These are phyloP conservation scores for Trachops cirrhosus DNA, from an alignment of 2,797 vertebrate genomes.

Conservation along the genomic window DNA sequence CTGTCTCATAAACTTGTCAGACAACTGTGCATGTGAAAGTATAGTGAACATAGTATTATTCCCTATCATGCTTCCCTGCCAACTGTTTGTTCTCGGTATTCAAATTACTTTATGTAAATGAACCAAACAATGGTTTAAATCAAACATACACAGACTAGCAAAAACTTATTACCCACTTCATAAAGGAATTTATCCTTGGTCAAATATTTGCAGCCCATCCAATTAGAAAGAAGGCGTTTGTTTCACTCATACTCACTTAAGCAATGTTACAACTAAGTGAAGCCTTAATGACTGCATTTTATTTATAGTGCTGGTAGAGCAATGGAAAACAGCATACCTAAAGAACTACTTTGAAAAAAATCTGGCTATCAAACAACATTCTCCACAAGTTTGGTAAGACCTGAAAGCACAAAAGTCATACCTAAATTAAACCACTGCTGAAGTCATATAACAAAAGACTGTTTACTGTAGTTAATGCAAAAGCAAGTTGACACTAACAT, in stretches of 20 bases:
- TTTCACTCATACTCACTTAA: neutral
- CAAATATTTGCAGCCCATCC: conserved; percentile 28
- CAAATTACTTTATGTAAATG: conserved; percentile 15
- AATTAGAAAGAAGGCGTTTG: conserved; percentile 10
- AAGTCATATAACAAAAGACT: conserved; percentile 9
- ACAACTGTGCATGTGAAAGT: neutral
- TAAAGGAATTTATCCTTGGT: conserved; percentile 30
- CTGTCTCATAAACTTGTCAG: neutral
- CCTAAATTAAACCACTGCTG: conserved; percentile 3
- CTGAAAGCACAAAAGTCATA: conserved; percentile 45
- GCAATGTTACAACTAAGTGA: conserved; percentile 43
- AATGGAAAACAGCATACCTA: conserved; percentile 47
- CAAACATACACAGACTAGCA: neutral
- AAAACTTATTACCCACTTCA: conserved; percentile 32
- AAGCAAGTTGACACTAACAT: conserved; percentile 23
- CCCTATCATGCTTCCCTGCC: neutral
- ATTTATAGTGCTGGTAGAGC: conserved; percentile 47
- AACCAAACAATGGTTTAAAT: conserved; percentile 46
- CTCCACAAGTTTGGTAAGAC: conserved; percentile 29
- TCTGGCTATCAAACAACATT: conserved; percentile 55
- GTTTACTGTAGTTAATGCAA: neutral
- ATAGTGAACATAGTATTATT: neutral
- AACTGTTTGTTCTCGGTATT: neutral
- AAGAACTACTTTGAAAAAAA: neutral
- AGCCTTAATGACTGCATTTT: conserved; percentile 17